Base-by-base conservation (phyloP, 1,140 invertebrate genomes). In the Drosophila auraria region DNA sequence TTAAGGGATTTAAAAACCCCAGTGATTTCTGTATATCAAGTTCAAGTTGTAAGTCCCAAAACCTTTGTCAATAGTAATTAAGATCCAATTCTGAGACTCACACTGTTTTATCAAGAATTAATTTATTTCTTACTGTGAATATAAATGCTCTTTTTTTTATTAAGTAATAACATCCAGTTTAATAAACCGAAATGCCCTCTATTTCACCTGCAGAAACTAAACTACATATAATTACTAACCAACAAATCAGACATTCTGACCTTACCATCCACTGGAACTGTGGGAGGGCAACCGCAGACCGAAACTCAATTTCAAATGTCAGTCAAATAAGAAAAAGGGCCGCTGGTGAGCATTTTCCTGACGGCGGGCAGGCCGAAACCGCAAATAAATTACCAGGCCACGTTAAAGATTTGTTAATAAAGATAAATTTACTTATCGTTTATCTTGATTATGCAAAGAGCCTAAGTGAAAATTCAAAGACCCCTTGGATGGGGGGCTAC, bases 401-500 rank as follows among this genome's bases (percentile, higher is more conserved):
- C 80, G 83, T 87, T 87, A 75, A 89, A 89, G 84, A 89, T 89
- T 89, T 89, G 84, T 89, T 89, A 89, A 89, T 89, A 89, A 89
- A 89, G 84, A 89, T 89, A 89, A 89, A 89, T 89, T 89, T 87
- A 89, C 84, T 89, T 89, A 89, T 89, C 84, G 84, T 89, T 89
- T 89, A 89, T 89, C 84, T 89, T 89, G 84, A 89, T 89, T 89
- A 89, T 89, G 84, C 84, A 89, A 89, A 89, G 81, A 81, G 84
- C 84, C 84, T 89, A 89, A 89, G 84, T 89, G 84, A 89, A 89
- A 89, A 87, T 83, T 89, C 84, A 87, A 76, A 83, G 83, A 81
- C 64, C 72, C 50, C 30, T 20, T 25, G 66, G 42, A 50, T 40
- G 23, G 14, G 17, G 17, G 8, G n/a, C 30, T 14, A 20, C n/a